Conservation (phyloP, 2,888 invertebrate genomes). For the Rhyacophila evoluta region DNA sequence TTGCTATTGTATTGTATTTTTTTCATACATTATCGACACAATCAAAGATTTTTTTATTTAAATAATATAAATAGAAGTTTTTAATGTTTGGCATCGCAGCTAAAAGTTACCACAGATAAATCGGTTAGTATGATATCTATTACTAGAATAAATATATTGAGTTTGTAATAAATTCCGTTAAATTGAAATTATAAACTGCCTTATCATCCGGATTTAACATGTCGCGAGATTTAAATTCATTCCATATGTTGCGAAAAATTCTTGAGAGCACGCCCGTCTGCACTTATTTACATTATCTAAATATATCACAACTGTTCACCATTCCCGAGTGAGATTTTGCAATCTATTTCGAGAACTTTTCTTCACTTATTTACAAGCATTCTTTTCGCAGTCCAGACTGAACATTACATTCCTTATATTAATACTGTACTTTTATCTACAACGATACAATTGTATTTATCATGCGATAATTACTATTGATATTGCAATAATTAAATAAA, state of each 20-base stretch:
- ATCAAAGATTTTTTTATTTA: background rate
- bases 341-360: background rate
- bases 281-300: background rate
- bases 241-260: constrained; percentile 1
- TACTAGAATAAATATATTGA: no score
- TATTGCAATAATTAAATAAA: background rate
- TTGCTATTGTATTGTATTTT: background rate
- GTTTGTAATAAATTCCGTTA: no score
- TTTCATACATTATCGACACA: background rate
- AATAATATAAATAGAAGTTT: background rate
- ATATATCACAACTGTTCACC: constrained; percentile 16
- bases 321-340: background rate
- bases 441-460: background rate
- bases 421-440: background rate
- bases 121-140: no score
- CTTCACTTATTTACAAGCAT: background rate
- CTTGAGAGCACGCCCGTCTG: background rate
- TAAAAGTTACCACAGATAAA: background rate
- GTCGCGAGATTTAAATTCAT: background rate
- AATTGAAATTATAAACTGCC: no score
- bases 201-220: background rate
- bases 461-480: background rate
- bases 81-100: background rate
- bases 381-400: background rate
- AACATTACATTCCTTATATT: background rate